Base-by-base conservation (phyloP, 2,888 invertebrate genomes). In the Physocephala rufipes region DNA sequence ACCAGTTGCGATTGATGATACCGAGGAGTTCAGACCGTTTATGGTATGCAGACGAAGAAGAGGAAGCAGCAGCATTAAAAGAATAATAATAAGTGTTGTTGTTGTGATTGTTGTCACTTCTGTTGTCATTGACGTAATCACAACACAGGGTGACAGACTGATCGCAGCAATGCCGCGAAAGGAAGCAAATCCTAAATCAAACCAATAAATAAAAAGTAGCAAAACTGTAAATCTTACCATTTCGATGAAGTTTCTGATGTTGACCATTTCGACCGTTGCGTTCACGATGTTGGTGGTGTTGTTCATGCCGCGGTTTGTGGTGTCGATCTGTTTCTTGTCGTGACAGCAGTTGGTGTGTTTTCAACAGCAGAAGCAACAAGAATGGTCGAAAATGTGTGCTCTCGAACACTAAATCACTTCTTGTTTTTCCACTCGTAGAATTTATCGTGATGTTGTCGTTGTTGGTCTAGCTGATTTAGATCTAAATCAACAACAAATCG, bases 241-340 rank as follows among this genome's bases (percentile, higher is more conserved):
- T 81, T 76, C 79, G 77, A 73, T 79, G 79, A 58, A 78, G 73
- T 75, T 78, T 79, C 72, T 79, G 78, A 61, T 78, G 79, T 74
- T 79, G 79, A 74, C 77, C 78, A 59, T 74, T 75, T 72, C 74
- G 67, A 28, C 73, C 71, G 19, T 59, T 58, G 16, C 70, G 70
- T 19, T 61, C 47, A 15, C 68, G 45, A 65, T 45, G 64, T 19
- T 36, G 43, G 43, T 63, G 36, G 21, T 71, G 30, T 24, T 45
- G 71, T 19, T 58, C 62, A 15, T 73, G 58, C n/a, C n/a, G n/a
- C 51, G 71, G 64, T 59, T 73, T 74, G 26, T 67, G 70, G 21
- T 59, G 68, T 30, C 61, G 61, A 61, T 68, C 55, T 30, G 30
- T 16, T 16, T 19, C 36, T n/a, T 71, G 61, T 2, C 69, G 71